A percentile compares a stretch with the other conserved stretches of the same genome.
These are phyloP conservation scores for Gallinago media DNA, from an alignment of 2,113 vertebrate genomes.

Conservation along the genomic window DNA sequence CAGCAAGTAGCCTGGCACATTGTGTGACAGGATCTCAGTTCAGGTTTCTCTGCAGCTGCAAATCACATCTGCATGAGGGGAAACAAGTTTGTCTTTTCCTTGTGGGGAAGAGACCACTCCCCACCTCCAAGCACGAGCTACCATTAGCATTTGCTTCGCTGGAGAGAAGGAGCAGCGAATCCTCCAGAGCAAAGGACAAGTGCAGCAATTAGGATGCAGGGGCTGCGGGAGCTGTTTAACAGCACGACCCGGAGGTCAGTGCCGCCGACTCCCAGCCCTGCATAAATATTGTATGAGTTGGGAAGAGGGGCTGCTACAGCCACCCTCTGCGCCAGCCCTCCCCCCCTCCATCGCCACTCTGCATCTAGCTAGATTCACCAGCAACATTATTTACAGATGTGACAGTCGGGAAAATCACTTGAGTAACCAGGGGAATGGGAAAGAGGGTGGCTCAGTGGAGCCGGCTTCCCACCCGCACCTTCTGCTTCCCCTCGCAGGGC, in stretches of 20 bases:
- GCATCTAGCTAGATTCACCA: slow-evolving; percentile 68
- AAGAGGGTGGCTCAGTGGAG: neutral
- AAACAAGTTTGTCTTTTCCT: slow-evolving; percentile 44
- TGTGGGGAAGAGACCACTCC: slow-evolving; percentile 14
- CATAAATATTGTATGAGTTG: slow-evolving; percentile 90
- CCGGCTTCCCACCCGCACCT: neutral
- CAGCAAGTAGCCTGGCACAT: fast-evolving
- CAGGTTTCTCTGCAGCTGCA: neutral
- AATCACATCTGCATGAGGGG: slow-evolving; percentile 36
- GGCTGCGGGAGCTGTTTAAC: slow-evolving; percentile 88
- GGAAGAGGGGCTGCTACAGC: slow-evolving; percentile 64
- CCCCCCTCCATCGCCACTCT: slow-evolving; percentile 46
- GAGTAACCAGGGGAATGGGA: slow-evolving; percentile 68
- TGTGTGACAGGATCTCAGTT: neutral
- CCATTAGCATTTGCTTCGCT: slow-evolving; percentile 76
- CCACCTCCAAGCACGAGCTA: slow-evolving; percentile 65
- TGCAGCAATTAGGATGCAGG: slow-evolving; percentile 86
- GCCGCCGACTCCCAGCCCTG: slow-evolving; percentile 82
- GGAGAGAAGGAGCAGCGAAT: slow-evolving; percentile 74
- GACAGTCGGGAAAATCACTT: slow-evolving; percentile 74
- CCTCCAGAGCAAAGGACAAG: slow-evolving; percentile 84
- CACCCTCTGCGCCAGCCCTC: slow-evolving; percentile 33
- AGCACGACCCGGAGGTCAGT: slow-evolving; percentile 86
- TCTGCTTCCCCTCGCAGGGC: neutral
- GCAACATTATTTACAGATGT: slow-evolving; percentile 76